phyloP scores from a whole-genome alignment of 2,113 vertebrate species.

The Strigops habroptila region DNA sequence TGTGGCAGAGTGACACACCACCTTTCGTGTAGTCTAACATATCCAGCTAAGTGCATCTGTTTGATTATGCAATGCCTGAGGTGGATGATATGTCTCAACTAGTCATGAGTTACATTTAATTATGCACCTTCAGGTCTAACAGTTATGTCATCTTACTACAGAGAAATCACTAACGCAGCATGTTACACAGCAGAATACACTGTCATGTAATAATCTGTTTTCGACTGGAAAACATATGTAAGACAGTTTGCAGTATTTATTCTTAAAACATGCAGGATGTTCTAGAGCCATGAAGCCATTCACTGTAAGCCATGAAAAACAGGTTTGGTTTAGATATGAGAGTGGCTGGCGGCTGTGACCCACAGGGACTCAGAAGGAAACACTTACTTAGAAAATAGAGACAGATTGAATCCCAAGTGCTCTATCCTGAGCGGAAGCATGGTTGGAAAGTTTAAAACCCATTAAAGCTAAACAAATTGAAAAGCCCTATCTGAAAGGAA shows the following conservation, averaged over 20 bases:
- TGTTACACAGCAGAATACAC: neutral
- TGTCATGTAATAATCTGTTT: constrained; percentile 18
- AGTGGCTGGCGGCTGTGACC: constrained; percentile 35
- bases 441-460: constrained; percentile 57
- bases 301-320: constrained; percentile 4
- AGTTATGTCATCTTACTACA: neutral
- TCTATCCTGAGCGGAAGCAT: constrained; percentile 40
- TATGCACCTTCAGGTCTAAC: neutral
- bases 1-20: neutral
- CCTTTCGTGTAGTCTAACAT: neutral
- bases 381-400: constrained; percentile 48
- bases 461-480: constrained; percentile 65
- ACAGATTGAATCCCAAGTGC: constrained; percentile 45
- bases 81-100: neutral
- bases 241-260: constrained; percentile 26
- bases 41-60: neutral
- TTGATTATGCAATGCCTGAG: neutral
- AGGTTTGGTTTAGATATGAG: constrained; percentile 5
- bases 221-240: constrained; percentile 4
- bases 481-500: constrained; percentile 69
- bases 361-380: constrained; percentile 48
- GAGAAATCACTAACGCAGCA: neutral
- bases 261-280: constrained; percentile 26
- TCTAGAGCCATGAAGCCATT: constrained; percentile 11
- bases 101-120: constrained; percentile 7